phyloP scores from a whole-genome alignment of 2,797 vertebrate genomes.

The Echeneis naucrates region DNA sequence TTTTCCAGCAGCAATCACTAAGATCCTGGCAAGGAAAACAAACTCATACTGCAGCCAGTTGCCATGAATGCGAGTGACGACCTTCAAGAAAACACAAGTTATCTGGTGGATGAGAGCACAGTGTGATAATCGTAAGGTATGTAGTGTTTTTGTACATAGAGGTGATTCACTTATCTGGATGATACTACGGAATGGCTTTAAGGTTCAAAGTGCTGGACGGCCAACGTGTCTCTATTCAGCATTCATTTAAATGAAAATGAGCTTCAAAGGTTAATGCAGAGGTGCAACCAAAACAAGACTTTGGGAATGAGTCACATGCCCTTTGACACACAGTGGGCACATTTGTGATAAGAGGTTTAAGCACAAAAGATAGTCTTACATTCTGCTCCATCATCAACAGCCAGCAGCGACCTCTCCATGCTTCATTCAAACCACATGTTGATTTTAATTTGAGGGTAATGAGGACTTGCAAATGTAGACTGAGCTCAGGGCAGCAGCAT shows the following conservation, averaged over 20 bases:
- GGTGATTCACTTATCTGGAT: background rate
- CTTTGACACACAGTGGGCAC: constrained; percentile 2
- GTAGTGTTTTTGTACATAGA: constrained; percentile 10
- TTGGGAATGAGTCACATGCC: constrained; percentile 30
- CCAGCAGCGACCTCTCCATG: constrained; percentile 2
- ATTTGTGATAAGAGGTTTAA: constrained; percentile 33
- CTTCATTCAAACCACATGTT: constrained; percentile 40
- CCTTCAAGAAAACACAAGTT: background rate
- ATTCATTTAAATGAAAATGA: constrained; percentile 21
- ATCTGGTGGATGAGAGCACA: constrained; percentile 2
- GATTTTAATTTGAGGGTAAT: constrained; percentile 55
- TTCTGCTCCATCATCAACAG: constrained; percentile 13
- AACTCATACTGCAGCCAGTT: constrained; percentile 21
- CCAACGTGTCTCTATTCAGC: background rate
- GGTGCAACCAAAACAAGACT: constrained; percentile 2
- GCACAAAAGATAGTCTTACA: constrained; percentile 25
- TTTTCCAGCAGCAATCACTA: constrained; percentile 11
- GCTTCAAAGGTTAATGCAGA: constrained; percentile 38
- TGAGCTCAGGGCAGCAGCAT: constrained; percentile 28
- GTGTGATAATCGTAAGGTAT: too few relatives aligned
- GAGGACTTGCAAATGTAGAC: constrained; percentile 30
- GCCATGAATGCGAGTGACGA: constrained; percentile 22
- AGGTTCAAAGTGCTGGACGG: background rate
- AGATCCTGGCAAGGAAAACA: constrained; percentile 32
- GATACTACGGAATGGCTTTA: constrained; percentile 1